Evolutionary conservation across 2,888 invertebrate genomes (phyloP), one percentile per base, ranked within the genome.

Genomic region (Nebria salina): DNA sequence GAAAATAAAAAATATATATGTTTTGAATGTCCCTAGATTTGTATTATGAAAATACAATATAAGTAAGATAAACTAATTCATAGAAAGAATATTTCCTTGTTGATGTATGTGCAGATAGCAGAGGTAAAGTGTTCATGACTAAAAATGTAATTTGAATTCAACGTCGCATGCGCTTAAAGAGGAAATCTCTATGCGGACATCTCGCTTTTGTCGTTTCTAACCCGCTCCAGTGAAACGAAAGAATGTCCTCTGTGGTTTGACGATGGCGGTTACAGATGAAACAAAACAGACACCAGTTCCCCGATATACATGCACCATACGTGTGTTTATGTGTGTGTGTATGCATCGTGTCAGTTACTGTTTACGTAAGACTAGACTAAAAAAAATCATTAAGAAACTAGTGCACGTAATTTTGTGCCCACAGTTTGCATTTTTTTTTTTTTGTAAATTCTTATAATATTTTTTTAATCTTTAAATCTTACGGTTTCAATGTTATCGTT

Each of bases 181-280:
- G 13, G 54, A 54, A 54, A 54, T 54, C 54, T 54, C 8, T 8
- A 54, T 54, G 54, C 54, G 54, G 54, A 54, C 54, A 54, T 54
- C 54, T 54, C 13, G 54, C 54, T 54, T 54, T 54, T 54, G 54
- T 54, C 54, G 54, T 54, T 54, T 54, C n/a, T 54, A 54, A 54
- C 54, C 54, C 54, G 54, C 54, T 54, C 54, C 54, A 54, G 54
- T 54, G 54, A 54, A 54, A 54, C 54, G 54, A 54, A 54, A 54
- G 54, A 54, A 54, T 54, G 54, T 54, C 54, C 8, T 54, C 8
- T 13, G 54, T 54, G 54, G 54, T 13, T 54, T 54, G 11, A 54
- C 2, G 54, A 54, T 54, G 54, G 54, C 54, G 54, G 54, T 54
- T 54, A 54, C 8, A 54, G 54, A 54, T 54, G 54, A 54, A 54